A percentile compares a stretch with the other conserved stretches of the same genome.
Conservation (phyloP, 2,113 vertebrate genomes). For the Chaetura pelagica region DNA sequence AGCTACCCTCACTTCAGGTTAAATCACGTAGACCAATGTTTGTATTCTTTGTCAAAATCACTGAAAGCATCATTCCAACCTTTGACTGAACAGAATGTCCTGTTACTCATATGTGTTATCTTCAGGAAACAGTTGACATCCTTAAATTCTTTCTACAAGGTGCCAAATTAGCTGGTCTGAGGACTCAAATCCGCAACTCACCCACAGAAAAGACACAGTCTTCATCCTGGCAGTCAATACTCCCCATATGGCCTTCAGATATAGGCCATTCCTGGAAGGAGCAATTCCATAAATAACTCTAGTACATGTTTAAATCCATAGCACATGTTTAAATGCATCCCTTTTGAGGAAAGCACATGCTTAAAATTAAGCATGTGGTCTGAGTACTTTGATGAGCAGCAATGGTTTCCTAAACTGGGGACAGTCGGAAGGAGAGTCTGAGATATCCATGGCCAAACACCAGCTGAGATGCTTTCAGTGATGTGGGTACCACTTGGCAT, state of each 20-base stretch:
- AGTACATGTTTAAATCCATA: neutral
- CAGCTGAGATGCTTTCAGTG: neutral
- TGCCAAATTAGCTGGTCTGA: neutral
- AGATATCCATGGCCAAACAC: neutral
- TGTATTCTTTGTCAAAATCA: neutral
- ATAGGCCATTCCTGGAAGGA: constrained; percentile 26
- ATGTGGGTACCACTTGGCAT: neutral
- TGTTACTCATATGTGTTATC: neutral
- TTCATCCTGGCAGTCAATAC: neutral
- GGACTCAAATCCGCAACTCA: neutral
- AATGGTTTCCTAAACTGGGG: neutral
- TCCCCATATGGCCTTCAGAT: constrained; percentile 41
- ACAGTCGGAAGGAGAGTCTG: neutral
- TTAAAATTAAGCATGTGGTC: neutral
- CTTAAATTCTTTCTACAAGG: constrained; percentile 4
- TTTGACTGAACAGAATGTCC: neutral
- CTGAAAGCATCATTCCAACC: neutral
- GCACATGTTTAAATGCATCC: neutral
- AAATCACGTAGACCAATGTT: neutral
- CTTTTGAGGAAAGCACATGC: constrained; percentile 14
- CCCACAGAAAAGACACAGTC: constrained; percentile 12
- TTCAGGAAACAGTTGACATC: neutral
- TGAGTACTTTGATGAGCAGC: neutral
- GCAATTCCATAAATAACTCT: constrained; percentile 15
- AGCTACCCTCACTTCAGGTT: neutral